phyloP scores from a whole-genome alignment of 2,888 invertebrate species.

The Pseudococcus jackbeardsleyi region DNA sequence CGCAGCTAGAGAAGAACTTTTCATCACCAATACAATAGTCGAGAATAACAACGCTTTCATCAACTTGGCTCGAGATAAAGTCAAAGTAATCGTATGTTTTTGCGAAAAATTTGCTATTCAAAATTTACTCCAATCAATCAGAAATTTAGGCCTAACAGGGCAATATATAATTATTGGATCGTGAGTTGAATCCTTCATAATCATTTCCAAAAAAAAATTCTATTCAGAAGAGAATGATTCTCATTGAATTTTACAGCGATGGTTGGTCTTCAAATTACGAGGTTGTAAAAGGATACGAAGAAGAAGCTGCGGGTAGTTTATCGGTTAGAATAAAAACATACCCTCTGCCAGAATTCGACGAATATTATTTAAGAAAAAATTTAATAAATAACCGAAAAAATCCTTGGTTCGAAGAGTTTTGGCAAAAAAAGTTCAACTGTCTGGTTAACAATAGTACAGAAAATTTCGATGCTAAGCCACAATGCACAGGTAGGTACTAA shows the following conservation, averaged over 20 bases:
- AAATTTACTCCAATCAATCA: conserved; percentile 76
- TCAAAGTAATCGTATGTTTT: conserved; percentile 81
- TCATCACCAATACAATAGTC: neutral
- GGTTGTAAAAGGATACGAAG: conserved; percentile 78
- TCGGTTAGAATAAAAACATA: conserved; percentile 84
- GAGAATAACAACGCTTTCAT: conserved; percentile 74
- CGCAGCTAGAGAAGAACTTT: conserved; percentile 75
- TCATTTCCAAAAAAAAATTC: neutral
- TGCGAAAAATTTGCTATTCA: conserved; percentile 83
- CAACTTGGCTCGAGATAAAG: conserved; percentile 73
- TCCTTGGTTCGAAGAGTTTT: conserved; percentile 83
- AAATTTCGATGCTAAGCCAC: neutral
- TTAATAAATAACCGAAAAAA: conserved; percentile 74
- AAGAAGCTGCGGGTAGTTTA: conserved; percentile 79
- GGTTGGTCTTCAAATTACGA: conserved; percentile 83
- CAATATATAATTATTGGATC: neutral
- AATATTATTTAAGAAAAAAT: conserved; percentile 78
- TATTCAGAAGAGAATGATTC: neutral
- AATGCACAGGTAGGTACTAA: conserved; percentile 59
- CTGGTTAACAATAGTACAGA: conserved; percentile 68
- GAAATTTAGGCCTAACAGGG: conserved; percentile 74
- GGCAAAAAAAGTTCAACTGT: conserved; percentile 81
- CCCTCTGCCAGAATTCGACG: conserved; percentile 76
- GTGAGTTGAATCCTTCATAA: neutral
- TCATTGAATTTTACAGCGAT: conserved; percentile 72